Base-by-base conservation (phyloP, 2,113 vertebrate genomes). In the Erythrocercus mccallii region DNA sequence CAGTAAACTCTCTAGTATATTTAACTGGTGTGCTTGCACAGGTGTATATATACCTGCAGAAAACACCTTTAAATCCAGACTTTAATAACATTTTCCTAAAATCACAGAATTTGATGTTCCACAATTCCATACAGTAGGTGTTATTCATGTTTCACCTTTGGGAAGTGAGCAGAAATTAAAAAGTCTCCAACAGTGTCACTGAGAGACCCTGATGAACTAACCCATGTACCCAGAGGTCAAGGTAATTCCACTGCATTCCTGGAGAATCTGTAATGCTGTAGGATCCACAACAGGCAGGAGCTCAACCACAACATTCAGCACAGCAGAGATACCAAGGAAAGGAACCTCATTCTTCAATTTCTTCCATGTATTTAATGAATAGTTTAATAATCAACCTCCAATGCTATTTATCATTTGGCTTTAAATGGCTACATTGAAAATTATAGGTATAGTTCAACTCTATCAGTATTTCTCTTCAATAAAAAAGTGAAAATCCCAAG, bases 1-100 rank as follows among this genome's bases (percentile, higher is more conserved):
- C 62, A 47, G 25, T 33, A 64, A 87, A 69, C 20, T 22, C 14
- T 38, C 64, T 1, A 48, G 30, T 20, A 10, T 25, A 37, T 62
- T 53, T 56, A 81, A 86, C 25, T 30, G 10, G 9, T 42, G 13
- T 30, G 18, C 48, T 51, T 38, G 35, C 11, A 68, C 0, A 0
- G 61, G 6, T 24, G 15, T 28, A 19, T 8, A 58, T 5, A 38
- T 16, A 37, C 19, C 45, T 28, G 25, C 23, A 91, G 6, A 78
- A 71, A 79, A 74, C 7, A 10, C 33, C 44, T 76, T 62, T 54
- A 81, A 88, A 50, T 42, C 18, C 33, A 86, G 14, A 21, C 19
- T 76, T 54, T 5, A 61, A 44, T 47, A 57, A 33, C 10, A 33
- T 24, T 47, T 72, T 25, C 33, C 33, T 42, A 89, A 72, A 64